These are phyloP conservation scores for Agonopterix subpropinquella DNA, from an alignment of 2,888 invertebrate genomes.

Conservation along the genomic window DNA sequence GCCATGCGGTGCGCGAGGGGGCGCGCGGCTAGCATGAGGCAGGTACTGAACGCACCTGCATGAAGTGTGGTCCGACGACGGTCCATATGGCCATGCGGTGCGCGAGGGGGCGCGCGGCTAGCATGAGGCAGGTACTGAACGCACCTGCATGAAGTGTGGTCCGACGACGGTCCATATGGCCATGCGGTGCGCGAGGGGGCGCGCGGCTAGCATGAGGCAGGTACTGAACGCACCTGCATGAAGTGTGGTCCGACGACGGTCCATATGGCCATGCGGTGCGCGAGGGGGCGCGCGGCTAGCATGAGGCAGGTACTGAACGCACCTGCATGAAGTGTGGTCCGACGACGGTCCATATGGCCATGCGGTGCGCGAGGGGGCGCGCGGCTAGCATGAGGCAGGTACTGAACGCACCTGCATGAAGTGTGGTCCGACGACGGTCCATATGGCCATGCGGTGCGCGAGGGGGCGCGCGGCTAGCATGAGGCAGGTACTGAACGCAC, in stretches of 20 bases:
- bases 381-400: too few relatives aligned
- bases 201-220: too few relatives aligned
- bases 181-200: slow-evolving; percentile 94
- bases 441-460: slow-evolving; percentile 93
- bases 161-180: slow-evolving; percentile 94
- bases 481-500: too few relatives aligned
- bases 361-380: slow-evolving; percentile 91
- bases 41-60: slow-evolving; percentile 89
- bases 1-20: slow-evolving; percentile 94
- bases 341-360: slow-evolving; percentile 94
- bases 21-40: too few relatives aligned
- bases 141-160: slow-evolving; percentile 95
- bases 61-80: slow-evolving; percentile 93
- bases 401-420: slow-evolving; percentile 91
- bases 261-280: slow-evolving; percentile 96
- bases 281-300: slow-evolving; percentile 90
- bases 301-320: too few relatives aligned
- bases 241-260: slow-evolving; percentile 94
- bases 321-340: slow-evolving; percentile 96
- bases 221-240: slow-evolving; percentile 89
- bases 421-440: slow-evolving; percentile 95
- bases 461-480: slow-evolving; percentile 92
- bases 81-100: slow-evolving; percentile 97
- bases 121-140: too few relatives aligned
- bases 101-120: slow-evolving; percentile 90